A percentile compares a stretch with the other conserved stretches of the same genome.
These are phyloP conservation scores for Ectobius pallidus DNA, from an alignment of 2,888 invertebrate species.

Conservation along the genomic window DNA sequence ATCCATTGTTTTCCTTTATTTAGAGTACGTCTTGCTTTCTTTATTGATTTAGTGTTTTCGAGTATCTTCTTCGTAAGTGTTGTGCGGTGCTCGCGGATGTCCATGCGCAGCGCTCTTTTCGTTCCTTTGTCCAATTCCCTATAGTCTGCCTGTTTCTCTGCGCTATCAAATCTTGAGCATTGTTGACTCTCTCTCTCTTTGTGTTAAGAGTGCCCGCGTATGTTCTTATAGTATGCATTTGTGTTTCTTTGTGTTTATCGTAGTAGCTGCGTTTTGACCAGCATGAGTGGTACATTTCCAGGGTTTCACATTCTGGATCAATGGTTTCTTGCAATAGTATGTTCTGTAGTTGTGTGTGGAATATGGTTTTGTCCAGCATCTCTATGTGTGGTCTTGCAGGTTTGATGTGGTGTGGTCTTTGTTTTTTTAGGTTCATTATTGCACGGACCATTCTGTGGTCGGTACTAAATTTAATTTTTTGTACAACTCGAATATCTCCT, in stretches of 20 bases:
- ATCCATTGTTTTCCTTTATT: background rate
- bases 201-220: background rate
- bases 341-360: background rate
- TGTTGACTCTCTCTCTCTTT: background rate
- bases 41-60: background rate
- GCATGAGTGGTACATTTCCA: background rate
- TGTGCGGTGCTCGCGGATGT: background rate
- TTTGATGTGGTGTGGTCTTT: background rate
- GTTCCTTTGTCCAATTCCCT: background rate
- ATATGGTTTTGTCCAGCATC: background rate
- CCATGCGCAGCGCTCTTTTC: background rate
- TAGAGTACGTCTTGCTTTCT: background rate
- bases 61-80: background rate
- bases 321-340: background rate
- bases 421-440: background rate
- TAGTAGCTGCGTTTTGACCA: background rate
- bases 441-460: conserved; percentile 1
- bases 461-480: no score
- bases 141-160: background rate
- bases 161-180: background rate
- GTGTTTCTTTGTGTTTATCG: background rate
- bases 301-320: background rate
- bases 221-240: no score
- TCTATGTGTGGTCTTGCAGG: background rate
- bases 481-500: background rate